These are phyloP conservation scores for Morone chrysops DNA, from an alignment of 2,113 vertebrate species.

Conservation along the genomic window DNA sequence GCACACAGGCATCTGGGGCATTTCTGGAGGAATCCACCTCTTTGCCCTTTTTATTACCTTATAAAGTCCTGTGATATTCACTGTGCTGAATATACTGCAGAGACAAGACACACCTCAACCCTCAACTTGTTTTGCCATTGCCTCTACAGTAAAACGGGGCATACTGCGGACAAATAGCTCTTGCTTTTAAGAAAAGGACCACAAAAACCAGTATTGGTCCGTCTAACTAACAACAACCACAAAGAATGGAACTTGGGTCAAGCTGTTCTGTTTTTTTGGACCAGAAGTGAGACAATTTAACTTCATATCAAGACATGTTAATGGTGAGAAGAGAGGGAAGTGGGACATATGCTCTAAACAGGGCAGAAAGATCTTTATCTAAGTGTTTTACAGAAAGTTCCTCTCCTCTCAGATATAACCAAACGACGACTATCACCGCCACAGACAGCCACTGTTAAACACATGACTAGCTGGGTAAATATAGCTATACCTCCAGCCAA, in stretches of 20 bases:
- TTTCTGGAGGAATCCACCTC: conserved; percentile 77
- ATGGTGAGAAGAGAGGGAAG: conserved; percentile 61
- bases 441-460: conserved; percentile 24
- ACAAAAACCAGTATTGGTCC: conserved; percentile 31
- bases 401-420: conserved; percentile 51
- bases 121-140: background rate
- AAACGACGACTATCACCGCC: conserved; percentile 30
- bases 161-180: background rate
- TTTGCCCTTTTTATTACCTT: conserved; percentile 78
- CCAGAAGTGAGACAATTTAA: conserved; percentile 44
- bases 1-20: conserved; percentile 76
- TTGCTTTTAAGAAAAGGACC: background rate
- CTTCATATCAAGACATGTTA: conserved; percentile 32
- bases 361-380: conserved; percentile 71
- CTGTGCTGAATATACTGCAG: conserved; percentile 5
- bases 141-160: conserved; percentile 2
- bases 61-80: conserved; percentile 78
- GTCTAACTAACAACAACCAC: conserved; percentile 7
- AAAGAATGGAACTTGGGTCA: conserved; percentile 8
- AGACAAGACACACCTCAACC: conserved; percentile 50
- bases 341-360: conserved; percentile 58
- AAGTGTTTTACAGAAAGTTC: conserved; percentile 60
- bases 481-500: conserved; percentile 60
- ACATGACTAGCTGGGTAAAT: conserved; percentile 50
- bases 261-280: conserved; percentile 21